phyloP scores from a whole-genome alignment of 2,113 vertebrate genomes.

The Tautogolabrus adspersus region DNA sequence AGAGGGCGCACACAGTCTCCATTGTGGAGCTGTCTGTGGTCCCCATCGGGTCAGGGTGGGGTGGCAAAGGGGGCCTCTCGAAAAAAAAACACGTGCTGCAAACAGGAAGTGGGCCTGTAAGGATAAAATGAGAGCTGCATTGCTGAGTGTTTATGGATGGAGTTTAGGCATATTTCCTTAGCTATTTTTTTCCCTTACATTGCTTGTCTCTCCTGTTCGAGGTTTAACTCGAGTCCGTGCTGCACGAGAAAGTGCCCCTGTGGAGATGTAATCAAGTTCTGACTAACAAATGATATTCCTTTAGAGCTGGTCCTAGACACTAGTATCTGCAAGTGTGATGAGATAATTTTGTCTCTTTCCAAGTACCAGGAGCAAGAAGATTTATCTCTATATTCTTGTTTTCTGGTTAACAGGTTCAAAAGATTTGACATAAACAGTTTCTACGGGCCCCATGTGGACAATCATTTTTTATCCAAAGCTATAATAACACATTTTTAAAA shows the following conservation, averaged over 20 bases:
- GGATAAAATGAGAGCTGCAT: conserved; percentile 59
- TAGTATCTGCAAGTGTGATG: conserved; percentile 28
- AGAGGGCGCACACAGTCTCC: conserved; percentile 71
- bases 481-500: too few species aligned
- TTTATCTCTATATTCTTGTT: conserved; percentile 3
- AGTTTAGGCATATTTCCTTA: conserved; percentile 22
- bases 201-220: conserved; percentile 2
- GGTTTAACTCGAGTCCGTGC: conserved; percentile 16
- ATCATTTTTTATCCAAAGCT: too few species aligned
- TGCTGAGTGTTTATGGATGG: conserved; percentile 41
- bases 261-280: conserved; percentile 49
- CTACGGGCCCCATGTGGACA: neutral
- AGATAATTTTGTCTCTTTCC: conserved; percentile 35
- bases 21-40: conserved; percentile 72
- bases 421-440: neutral
- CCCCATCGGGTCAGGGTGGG: conserved; percentile 65
- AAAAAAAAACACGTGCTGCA: conserved; percentile 76
- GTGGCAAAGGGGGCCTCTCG: conserved; percentile 59
- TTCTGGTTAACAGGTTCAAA: neutral
- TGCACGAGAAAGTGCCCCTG: neutral
- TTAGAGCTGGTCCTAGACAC: conserved; percentile 19
- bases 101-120: conserved; percentile 69
- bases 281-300: conserved; percentile 39
- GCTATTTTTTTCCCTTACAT: neutral
- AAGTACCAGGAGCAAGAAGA: neutral